A percentile compares a stretch with the other conserved stretches of the same genome.
Evolutionary conservation across 2,888 invertebrate genomes (phyloP).

Genomic region (Campaea margaritaria): DNA sequence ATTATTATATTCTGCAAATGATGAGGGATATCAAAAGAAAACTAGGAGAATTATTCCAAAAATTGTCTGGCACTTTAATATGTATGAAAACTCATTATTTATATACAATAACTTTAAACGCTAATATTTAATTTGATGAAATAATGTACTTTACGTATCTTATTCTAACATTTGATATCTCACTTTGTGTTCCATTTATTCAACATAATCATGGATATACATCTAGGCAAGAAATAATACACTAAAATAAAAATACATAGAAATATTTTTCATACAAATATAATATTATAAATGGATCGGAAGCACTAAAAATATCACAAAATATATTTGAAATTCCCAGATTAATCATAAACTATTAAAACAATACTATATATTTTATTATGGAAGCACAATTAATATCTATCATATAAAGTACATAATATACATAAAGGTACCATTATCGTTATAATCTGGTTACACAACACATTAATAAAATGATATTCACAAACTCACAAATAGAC

Average conservation of each 20-base stretch:
- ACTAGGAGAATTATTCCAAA: conserved; percentile 49
- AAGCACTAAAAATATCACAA: conserved; percentile 61
- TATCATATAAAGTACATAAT: conserved; percentile 2
- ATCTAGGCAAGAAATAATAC: conserved; percentile 53
- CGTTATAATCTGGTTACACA: background rate
- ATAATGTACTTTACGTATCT: conserved; percentile 11
- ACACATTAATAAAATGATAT: conserved; percentile 5
- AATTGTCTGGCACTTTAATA: conserved; percentile 79
- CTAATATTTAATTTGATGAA: conserved; percentile 11
- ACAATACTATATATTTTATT: conserved; percentile 11
- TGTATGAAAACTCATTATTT: conserved; percentile 58
- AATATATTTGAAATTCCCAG: conserved; percentile 50
- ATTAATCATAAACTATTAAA: conserved; percentile 37
- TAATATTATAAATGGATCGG: conserved; percentile 43
- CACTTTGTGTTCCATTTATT: conserved; percentile 55
- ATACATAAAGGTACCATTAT: conserved; percentile 1
- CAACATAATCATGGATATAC: conserved; percentile 46
- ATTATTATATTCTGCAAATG: too few relatives aligned
- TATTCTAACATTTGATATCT: conserved; percentile 44
- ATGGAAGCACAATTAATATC: conserved; percentile 52
- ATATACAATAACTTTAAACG: conserved; percentile 61
- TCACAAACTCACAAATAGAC: conserved; percentile 5
- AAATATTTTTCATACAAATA: conserved; percentile 16
- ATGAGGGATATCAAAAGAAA: conserved; percentile 8
- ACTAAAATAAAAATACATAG: conserved; percentile 33